Base-by-base conservation (phyloP, 2,797 vertebrate genomes). In the Tokudaia tokunoshimensis region DNA sequence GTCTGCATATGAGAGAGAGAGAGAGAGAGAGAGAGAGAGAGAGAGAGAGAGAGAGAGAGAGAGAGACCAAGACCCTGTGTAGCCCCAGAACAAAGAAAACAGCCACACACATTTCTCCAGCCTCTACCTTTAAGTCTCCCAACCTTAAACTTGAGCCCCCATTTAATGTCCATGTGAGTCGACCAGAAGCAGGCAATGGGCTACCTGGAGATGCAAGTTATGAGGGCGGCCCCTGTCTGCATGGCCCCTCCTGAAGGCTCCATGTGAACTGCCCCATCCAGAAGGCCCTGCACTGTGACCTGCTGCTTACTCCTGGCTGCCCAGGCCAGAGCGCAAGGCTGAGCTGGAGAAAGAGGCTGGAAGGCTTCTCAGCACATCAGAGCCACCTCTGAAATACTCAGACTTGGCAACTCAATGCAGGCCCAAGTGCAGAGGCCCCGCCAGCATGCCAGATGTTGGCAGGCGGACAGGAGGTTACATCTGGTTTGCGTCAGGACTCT, bases 371-470 rank as follows among this genome's bases (percentile, higher is more conserved):
- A 6, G 41, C 79, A 85, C 55, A 95, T 87, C 90, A 85, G 67
- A 96, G 72, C 84, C 97, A 95, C 96, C 96, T 96, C 96, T 93
- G 86, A 96, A 95, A 97, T 10, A 85, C 79, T 85, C 26, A 3
- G 86, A 89, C 97, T 98, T 98, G 98, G 98, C 98, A 98, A 74
- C 94, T 79, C 24, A 0, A 92, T 82, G 90, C 91, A 63, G 96
- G 90, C 20, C 97, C 94, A 95, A 97, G 88, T 92, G 97, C 41
- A 2, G 96, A 72, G 98, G 94, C 96, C 98, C 93, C 97, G 94
- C 97, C 98, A 98, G 97, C 92, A 97, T 97, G 97, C 98, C 98
- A 99, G 98, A 98, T 98, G 98, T 98, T 98, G 98, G 98, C 98
- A 98, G 97, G 96, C 95, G 7, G 97, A 98, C 98, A 98, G 97